A percentile compares a stretch with the other conserved stretches of the same genome.
Conservation (phyloP, 1,140 invertebrate genomes). For the Rhizoglyphus robini region DNA sequence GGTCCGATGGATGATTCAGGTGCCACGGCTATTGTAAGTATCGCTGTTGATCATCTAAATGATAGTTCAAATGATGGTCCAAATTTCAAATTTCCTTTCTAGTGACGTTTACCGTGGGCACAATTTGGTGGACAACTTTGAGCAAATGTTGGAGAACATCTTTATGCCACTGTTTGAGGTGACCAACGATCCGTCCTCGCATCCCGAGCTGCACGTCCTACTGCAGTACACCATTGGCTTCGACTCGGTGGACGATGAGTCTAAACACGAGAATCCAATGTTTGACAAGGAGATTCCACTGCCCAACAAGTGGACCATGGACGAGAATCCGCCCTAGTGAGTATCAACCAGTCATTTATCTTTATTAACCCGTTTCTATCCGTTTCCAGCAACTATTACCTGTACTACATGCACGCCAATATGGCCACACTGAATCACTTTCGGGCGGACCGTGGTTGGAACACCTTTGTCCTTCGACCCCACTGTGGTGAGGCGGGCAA, state of each 20-base stretch:
- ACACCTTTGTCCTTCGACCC: constrained; percentile 92
- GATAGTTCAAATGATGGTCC: too few relatives aligned
- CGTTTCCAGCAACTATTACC: constrained; percentile 60
- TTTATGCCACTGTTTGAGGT: too few relatives aligned
- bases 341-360: background rate
- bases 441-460: constrained; percentile 76
- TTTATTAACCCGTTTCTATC: background rate
- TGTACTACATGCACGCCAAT: constrained; percentile 98
- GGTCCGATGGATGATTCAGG: constrained; percentile 91
- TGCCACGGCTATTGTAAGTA: constrained; percentile 81
- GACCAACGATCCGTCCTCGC: too few relatives aligned
- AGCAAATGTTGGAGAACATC: too few relatives aligned
- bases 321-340: constrained; percentile 87
- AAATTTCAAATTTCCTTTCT: constrained; percentile 15
- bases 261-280: too few relatives aligned
- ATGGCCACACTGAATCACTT: constrained; percentile 91
- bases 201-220: too few relatives aligned
- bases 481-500: constrained; percentile 97
- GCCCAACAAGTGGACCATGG: constrained; percentile 69
- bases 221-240: too few relatives aligned
- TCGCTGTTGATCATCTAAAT: background rate
- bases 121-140: constrained; percentile 87
- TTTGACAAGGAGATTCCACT: constrained; percentile 64
- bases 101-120: constrained; percentile 90
- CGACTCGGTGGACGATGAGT: constrained; percentile 98